Evolutionary conservation across 2,888 invertebrate genomes (phyloP).

Genomic region (Argyresthia albistria): DNA sequence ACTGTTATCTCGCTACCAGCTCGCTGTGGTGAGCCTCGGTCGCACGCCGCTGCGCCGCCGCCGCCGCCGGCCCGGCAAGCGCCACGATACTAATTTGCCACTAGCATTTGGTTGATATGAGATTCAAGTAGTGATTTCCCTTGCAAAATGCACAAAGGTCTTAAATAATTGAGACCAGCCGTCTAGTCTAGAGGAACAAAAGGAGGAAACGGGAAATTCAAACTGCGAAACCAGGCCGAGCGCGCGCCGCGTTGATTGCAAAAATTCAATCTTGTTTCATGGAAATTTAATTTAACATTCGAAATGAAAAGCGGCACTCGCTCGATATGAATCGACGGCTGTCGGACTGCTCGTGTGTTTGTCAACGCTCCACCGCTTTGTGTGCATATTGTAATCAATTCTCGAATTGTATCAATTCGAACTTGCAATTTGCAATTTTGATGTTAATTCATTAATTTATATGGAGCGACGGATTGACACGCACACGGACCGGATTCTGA

Average conservation of each 20-base stretch:
- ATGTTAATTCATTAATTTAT: conserved; percentile 56
- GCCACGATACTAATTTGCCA: conserved; percentile 11
- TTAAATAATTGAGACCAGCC: no score
- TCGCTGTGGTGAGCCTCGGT: neutral
- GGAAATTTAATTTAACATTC: conserved; percentile 72
- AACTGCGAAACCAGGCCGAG: no score
- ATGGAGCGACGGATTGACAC: conserved; percentile 32
- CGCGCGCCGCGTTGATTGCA: conserved; percentile 48
- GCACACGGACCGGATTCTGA: conserved; percentile 13
- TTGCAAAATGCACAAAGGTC: no score
- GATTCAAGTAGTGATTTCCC: no score
- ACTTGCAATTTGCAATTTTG: conserved; percentile 64
- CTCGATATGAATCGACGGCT: conserved; percentile 65
- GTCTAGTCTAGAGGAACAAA: no score
- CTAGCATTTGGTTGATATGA: no score
- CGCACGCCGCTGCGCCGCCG: neutral
- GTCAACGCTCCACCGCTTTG: conserved; percentile 56
- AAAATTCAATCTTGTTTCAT: conserved; percentile 72
- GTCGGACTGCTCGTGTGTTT: conserved; percentile 65
- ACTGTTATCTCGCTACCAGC: neutral
- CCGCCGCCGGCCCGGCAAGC: conserved; percentile 15
- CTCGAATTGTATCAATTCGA: conserved; percentile 46
- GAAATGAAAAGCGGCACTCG: conserved; percentile 66
- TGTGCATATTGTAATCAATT: conserved; percentile 70
- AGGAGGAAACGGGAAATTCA: no score